Evolutionary conservation across 2,888 invertebrate species (phyloP).

Genomic region (Cenopis cana): DNA sequence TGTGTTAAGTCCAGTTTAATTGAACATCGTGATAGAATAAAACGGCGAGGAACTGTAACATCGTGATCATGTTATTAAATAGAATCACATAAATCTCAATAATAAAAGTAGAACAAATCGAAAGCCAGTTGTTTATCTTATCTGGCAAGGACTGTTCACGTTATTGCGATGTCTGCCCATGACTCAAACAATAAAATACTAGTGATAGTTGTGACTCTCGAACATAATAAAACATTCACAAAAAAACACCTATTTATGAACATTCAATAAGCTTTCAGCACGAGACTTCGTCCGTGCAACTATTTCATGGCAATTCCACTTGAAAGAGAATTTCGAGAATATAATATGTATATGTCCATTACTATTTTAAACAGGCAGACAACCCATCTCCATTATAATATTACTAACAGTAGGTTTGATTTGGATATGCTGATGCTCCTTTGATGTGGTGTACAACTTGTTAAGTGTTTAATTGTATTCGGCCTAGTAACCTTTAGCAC

Average conservation of each 20-base stretch:
- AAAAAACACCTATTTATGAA: too few species aligned
- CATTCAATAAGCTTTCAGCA: too few species aligned
- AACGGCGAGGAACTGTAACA: background rate
- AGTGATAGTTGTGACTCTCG: constrained; percentile 8
- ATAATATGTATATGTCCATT: too few species aligned
- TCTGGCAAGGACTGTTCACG: background rate
- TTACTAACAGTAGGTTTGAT: too few species aligned
- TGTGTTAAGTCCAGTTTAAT: too few species aligned
- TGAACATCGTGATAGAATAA: background rate
- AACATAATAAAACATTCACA: background rate
- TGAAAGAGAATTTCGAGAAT: too few species aligned
- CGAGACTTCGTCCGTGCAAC: too few species aligned
- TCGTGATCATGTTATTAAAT: constrained; percentile 5
- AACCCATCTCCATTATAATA: too few species aligned
- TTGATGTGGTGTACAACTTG: background rate
- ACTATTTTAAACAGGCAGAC: too few species aligned
- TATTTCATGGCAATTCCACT: too few species aligned
- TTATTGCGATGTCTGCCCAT: constrained; percentile 23
- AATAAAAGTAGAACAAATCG: constrained; percentile 18
- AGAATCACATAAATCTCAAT: background rate
- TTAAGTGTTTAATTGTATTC: constrained; percentile 3
- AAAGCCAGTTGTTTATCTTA: constrained; percentile 25
- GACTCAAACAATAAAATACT: constrained; percentile 4
- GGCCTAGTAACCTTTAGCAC: background rate
- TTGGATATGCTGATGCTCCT: background rate